Conservation (phyloP, 2,797 vertebrate species). For the Labroides dimidiatus region DNA sequence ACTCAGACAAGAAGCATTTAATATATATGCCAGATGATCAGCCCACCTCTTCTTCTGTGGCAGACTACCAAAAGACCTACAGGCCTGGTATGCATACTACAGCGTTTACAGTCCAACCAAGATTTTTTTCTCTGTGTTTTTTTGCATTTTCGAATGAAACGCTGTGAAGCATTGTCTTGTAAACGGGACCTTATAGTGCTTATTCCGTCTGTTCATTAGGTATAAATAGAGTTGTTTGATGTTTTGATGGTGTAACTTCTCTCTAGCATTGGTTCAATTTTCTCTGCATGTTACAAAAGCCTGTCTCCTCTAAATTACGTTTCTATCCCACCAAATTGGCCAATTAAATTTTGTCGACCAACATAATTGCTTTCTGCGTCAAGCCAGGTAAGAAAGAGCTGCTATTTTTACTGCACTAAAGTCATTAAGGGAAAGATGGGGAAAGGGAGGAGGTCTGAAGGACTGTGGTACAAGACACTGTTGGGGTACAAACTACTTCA, state of each 20-base stretch:
- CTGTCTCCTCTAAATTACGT: not conserved
- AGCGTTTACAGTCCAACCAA: no score
- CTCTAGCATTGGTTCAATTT: not conserved
- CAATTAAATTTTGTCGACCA: not conserved
- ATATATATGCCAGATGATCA: no score
- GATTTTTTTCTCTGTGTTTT: no score
- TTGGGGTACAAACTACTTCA: no score
- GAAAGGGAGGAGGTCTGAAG: no score
- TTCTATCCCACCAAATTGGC: not conserved
- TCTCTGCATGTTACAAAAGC: not conserved
- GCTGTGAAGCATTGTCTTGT: no score
- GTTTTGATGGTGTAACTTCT: not conserved
- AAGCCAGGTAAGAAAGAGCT: not conserved
- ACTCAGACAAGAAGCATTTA: no score
- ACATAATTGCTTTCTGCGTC: not conserved
- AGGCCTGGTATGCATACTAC: no score
- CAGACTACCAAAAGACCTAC: no score
- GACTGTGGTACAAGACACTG: not conserved
- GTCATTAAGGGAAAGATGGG: not conserved
- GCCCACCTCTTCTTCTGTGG: no score
- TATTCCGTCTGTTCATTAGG: not conserved
- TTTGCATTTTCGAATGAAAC: no score
- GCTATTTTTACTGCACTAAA: not conserved
- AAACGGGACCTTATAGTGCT: no score
- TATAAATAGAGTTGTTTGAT: not conserved